These are phyloP conservation scores for Emydoidea blandingii DNA, from an alignment of 2,797 vertebrate genomes.

Conservation along the genomic window DNA sequence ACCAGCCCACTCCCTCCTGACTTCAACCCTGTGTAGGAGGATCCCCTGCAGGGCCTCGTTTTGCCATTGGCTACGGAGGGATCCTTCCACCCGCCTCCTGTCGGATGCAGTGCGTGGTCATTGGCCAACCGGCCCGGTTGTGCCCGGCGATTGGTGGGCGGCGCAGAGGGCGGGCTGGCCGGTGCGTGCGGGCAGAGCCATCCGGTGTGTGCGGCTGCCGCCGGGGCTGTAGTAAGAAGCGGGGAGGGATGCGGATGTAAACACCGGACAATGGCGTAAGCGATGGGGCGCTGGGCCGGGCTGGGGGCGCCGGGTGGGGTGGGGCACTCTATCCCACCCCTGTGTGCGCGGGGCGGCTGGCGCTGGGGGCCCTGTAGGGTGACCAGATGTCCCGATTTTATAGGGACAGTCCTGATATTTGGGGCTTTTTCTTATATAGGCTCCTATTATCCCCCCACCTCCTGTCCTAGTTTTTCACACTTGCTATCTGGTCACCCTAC, in stretches of 20 bases:
- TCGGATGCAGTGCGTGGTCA: not conserved
- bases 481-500: no score
- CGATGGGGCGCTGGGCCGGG: not conserved
- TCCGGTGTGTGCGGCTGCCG: not conserved
- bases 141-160: constrained; percentile 13
- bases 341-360: not conserved
- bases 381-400: no score
- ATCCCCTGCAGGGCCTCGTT: not conserved
- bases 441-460: no score
- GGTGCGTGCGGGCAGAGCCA: not conserved
- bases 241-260: constrained; percentile 59
- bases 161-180: not conserved
- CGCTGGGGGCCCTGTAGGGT: no score
- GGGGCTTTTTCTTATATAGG: no score
- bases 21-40: not conserved
- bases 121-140: not conserved
- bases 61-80: not conserved
- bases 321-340: no score
- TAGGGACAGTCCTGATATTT: no score
- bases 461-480: no score
- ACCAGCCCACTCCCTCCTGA: not conserved
- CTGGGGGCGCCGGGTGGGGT: not conserved
- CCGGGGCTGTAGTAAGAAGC: constrained; percentile 32
- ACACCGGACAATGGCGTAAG: not conserved
- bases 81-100: not conserved